Evolutionary conservation across 1,140 invertebrate species (phyloP).

Genomic region (Drosophila guanche): DNA sequence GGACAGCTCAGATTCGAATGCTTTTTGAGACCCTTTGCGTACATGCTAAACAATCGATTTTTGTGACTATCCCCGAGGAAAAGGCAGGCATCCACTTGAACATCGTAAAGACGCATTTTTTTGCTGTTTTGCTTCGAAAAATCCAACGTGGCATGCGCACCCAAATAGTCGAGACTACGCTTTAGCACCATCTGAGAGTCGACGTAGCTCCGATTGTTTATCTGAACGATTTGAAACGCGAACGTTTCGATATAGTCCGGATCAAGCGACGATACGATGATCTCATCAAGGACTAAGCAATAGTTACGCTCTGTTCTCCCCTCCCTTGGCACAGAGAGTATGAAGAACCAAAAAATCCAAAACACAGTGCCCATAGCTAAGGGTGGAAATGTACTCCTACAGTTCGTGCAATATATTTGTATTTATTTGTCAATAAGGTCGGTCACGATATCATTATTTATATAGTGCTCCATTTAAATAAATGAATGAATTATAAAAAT

Average conservation of each 20-base stretch:
- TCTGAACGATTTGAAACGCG: constrained; percentile 9
- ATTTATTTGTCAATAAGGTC: too few relatives aligned
- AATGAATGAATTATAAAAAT: too few relatives aligned
- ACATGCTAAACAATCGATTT: constrained; percentile 35
- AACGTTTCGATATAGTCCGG: constrained; percentile 38
- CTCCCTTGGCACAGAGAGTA: not conserved
- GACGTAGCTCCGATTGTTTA: constrained; percentile 40
- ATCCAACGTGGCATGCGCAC: constrained; percentile 14
- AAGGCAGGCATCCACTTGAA: constrained; percentile 25
- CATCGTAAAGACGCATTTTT: constrained; percentile 28
- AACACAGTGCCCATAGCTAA: constrained; percentile 32
- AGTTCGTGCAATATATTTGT: too few relatives aligned
- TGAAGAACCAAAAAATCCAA: constrained; percentile 2
- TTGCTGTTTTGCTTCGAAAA: constrained; percentile 20
- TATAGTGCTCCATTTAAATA: too few relatives aligned
- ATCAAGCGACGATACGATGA: constrained; percentile 7
- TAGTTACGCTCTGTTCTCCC: constrained; percentile 28
- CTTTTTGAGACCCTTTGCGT: constrained; percentile 23
- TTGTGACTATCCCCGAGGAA: constrained; percentile 12
- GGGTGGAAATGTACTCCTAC: not conserved
- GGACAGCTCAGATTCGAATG: constrained; percentile 46
- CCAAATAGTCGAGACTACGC: constrained; percentile 12
- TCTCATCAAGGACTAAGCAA: constrained; percentile 27
- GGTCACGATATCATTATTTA: too few relatives aligned
- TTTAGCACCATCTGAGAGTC: constrained; percentile 35